Evolutionary conservation across 2,113 vertebrate genomes (phyloP).

Genomic region (Ptilonorhynchus violaceus): DNA sequence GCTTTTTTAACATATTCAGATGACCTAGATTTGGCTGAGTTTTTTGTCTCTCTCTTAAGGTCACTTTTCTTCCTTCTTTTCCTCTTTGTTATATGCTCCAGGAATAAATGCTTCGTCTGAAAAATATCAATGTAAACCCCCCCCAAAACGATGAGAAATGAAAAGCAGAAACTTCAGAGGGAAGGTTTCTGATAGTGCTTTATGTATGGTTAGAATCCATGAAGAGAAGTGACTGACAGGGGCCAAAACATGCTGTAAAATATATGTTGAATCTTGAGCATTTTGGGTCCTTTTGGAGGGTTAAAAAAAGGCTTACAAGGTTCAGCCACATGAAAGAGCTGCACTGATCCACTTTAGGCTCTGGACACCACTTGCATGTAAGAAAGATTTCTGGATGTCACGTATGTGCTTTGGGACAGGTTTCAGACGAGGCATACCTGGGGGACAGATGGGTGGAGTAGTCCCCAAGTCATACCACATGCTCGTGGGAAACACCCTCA

Average conservation of each 20-base stretch:
- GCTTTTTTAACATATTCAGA: not conserved
- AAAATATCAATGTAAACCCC: not conserved
- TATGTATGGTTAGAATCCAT: not conserved
- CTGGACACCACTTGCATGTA: not conserved
- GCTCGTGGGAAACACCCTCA: not conserved
- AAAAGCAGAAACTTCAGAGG: not conserved
- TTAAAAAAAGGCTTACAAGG: not conserved
- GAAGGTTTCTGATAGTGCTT: not conserved
- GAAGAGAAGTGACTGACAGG: not conserved
- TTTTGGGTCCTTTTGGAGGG: not conserved
- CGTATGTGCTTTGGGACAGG: not conserved
- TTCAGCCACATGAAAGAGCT: not conserved
- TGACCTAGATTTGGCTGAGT: not conserved
- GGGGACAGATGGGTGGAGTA: not conserved
- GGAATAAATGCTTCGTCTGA: not conserved
- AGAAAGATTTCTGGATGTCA: not conserved
- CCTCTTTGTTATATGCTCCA: not conserved
- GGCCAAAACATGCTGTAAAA: fast-evolving
- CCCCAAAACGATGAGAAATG: not conserved
- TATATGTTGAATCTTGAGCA: not conserved
- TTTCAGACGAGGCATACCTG: not conserved
- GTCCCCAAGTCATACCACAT: not conserved
- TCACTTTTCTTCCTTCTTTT: not conserved
- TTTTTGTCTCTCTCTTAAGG: not conserved
- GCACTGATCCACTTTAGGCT: fast-evolving